Evolutionary conservation across 1,140 invertebrate genomes (phyloP).

Genomic region (Temnothorax nylanderi): DNA sequence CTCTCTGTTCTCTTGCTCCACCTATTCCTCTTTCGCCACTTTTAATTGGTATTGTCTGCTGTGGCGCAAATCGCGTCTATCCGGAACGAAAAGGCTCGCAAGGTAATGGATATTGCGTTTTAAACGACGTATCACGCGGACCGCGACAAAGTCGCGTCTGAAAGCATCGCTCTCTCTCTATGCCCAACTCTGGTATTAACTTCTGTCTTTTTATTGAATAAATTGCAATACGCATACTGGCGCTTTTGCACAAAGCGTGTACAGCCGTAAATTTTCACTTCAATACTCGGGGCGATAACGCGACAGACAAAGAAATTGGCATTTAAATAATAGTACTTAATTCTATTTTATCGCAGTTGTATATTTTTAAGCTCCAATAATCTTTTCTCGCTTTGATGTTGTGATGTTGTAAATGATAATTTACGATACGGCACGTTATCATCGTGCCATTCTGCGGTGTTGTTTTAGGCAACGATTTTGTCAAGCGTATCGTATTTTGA

Average conservation of each 20-base stretch:
- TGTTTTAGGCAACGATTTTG: background rate
- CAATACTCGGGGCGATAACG: background rate
- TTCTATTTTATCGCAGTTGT: background rate
- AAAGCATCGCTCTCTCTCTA: background rate
- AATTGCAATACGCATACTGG: background rate
- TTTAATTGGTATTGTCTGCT: slow-evolving; percentile 44
- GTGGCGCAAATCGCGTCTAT: slow-evolving; percentile 49
- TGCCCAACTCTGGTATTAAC: background rate
- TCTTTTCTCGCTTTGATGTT: background rate
- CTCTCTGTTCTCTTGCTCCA: background rate
- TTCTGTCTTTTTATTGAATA: slow-evolving; percentile 2
- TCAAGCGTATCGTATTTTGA: background rate
- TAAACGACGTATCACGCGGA: slow-evolving; percentile 28
- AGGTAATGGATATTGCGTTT: slow-evolving; percentile 49
- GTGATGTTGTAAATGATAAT: background rate
- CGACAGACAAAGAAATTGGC: background rate
- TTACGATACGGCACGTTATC: background rate
- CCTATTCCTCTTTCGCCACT: slow-evolving; percentile 35
- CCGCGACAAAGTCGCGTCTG: background rate
- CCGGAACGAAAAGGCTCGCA: slow-evolving; percentile 5
- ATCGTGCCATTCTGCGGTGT: background rate
- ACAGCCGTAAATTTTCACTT: background rate
- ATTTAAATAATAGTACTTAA: background rate
- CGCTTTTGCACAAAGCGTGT: background rate
- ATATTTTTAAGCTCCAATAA: background rate